Percentiles rank a stretch among this genome's conserved stretches.
Evolutionary conservation across 2,888 invertebrate species (phyloP).

Genomic region (Ecliptopera silaceata): DNA sequence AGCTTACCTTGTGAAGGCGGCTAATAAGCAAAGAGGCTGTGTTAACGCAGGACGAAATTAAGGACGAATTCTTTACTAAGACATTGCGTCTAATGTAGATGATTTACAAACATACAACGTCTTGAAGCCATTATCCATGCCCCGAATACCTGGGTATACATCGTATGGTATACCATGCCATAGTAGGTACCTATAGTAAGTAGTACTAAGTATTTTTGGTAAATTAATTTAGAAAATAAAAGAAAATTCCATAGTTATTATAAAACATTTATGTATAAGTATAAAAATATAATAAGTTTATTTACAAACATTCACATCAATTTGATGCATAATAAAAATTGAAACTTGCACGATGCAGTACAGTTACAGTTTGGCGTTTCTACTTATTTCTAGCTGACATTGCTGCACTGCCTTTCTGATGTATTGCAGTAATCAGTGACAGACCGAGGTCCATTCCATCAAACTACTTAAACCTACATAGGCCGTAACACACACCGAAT

Average conservation of each 20-base stretch:
- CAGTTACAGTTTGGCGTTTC: slow-evolving; percentile 52
- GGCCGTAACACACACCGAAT: not conserved
- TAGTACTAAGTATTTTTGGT: too few species aligned
- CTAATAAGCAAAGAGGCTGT: too few species aligned
- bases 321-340: slow-evolving; percentile 73
- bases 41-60: too few species aligned
- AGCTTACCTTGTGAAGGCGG: not conserved
- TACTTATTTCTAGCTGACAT: slow-evolving; percentile 43
- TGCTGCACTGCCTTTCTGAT: slow-evolving; percentile 33
- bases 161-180: too few species aligned
- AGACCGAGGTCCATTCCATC: not conserved
- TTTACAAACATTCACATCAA: slow-evolving; percentile 80
- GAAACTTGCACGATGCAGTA: slow-evolving; percentile 50
- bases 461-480: not conserved
- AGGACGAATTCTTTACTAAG: too few species aligned
- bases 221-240: slow-evolving; percentile 14
- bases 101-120: too few species aligned
- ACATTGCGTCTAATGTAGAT: too few species aligned
- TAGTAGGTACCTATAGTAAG: not conserved
- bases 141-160: too few species aligned
- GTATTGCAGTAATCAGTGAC: slow-evolving; percentile 3
- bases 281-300: slow-evolving; percentile 72
- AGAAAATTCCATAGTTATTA: slow-evolving; percentile 42
- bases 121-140: too few species aligned
- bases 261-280: slow-evolving; percentile 64